These are phyloP conservation scores for Pelobates fuscus DNA, from an alignment of 2,113 vertebrate genomes.

Conservation along the genomic window DNA sequence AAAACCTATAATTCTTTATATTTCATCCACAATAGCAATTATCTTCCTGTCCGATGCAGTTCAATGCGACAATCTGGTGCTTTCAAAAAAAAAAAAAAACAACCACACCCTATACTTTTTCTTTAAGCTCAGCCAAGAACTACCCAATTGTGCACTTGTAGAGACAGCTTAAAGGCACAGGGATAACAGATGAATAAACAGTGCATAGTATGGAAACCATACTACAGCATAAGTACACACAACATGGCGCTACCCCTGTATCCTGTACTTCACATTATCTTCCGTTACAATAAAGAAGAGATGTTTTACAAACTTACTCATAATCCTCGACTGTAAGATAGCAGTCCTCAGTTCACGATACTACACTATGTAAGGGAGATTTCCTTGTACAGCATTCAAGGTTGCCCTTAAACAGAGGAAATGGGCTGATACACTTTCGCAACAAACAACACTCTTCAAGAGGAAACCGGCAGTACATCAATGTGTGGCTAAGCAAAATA, in stretches of 20 bases:
- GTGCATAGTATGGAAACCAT: constrained; percentile 26
- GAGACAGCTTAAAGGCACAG: background rate
- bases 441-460: constrained; percentile 11
- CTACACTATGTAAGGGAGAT: too few relatives aligned
- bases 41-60: constrained; percentile 21
- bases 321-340: background rate
- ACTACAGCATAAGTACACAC: background rate
- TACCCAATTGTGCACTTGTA: background rate
- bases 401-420: constrained; percentile 3
- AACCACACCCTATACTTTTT: constrained; percentile 38
- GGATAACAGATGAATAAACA: constrained; percentile 1
- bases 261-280: background rate
- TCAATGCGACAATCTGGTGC: constrained; percentile 29
- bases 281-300: background rate
- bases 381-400: too few relatives aligned
- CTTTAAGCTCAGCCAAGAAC: constrained; percentile 18
- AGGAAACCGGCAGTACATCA: constrained; percentile 6
- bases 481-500: constrained; percentile 5
- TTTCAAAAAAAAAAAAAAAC: background rate
- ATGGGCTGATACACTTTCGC: constrained; percentile 22
- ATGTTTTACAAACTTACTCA: constrained; percentile 1
- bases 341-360: too few relatives aligned
- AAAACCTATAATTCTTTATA: constrained; percentile 47
- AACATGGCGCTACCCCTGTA: too few relatives aligned
- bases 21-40: constrained; percentile 46